Evolutionary conservation across 2,113 vertebrate genomes (phyloP).

Genomic region (Mormyrus iriodes): DNA sequence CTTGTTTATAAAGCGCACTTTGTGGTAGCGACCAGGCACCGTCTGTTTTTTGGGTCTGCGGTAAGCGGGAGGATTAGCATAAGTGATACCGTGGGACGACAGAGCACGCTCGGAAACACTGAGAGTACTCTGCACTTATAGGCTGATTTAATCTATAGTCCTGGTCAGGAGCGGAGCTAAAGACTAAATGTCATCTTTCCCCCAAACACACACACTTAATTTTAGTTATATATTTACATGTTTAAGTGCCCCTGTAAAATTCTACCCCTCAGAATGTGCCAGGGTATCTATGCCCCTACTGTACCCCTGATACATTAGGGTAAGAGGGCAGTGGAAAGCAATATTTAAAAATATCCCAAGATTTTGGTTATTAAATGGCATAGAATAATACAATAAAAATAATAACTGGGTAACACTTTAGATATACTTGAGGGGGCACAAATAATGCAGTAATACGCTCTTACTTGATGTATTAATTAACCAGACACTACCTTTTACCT

Average conservation of each 20-base stretch:
- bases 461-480: too few relatives aligned
- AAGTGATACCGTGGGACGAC: neutral
- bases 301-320: neutral
- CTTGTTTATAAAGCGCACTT: slow-evolving; percentile 10
- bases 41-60: neutral
- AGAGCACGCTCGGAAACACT: neutral
- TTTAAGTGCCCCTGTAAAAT: neutral
- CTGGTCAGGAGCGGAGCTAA: neutral
- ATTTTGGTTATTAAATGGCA: neutral
- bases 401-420: too few relatives aligned
- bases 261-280: neutral
- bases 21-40: too few relatives aligned
- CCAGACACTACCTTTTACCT: too few relatives aligned
- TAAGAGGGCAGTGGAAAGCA: neutral
- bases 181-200: neutral
- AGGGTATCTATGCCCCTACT: neutral
- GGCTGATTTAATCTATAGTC: neutral
- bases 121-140: neutral
- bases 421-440: too few relatives aligned
- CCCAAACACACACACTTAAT: neutral
- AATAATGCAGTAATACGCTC: too few relatives aligned
- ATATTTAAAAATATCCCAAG: neutral
- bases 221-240: neutral
- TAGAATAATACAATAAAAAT: too few relatives aligned
- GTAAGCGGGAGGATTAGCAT: neutral